Percentiles rank a stretch among this genome's conserved stretches.
phyloP scores from a whole-genome alignment of 2,113 vertebrate genomes.

The Ciconia boyciana region DNA sequence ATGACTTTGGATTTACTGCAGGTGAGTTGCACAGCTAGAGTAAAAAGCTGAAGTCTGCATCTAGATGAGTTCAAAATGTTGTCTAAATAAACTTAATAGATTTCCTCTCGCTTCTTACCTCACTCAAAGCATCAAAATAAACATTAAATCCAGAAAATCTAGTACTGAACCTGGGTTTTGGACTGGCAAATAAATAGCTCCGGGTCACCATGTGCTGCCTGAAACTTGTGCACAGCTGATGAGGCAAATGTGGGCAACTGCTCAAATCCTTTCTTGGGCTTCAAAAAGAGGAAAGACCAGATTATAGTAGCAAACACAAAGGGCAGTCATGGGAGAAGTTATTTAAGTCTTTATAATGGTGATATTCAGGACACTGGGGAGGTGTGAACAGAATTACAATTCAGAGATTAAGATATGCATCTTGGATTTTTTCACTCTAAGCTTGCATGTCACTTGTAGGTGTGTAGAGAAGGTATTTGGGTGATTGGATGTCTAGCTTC shows the following conservation, averaged over 20 bases:
- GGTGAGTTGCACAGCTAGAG: conserved; percentile 67
- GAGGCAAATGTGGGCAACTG: not conserved
- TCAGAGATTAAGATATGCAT: not conserved
- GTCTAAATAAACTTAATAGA: not conserved
- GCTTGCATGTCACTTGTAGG: not conserved
- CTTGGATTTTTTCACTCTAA: not conserved
- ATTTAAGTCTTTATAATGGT: not conserved
- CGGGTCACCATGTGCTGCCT: not conserved
- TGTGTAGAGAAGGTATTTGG: not conserved
- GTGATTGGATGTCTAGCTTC: not conserved
- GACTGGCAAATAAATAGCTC: not conserved
- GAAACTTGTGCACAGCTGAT: not conserved
- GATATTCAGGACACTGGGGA: not conserved
- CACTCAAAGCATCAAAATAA: not conserved
- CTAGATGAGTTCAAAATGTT: not conserved
- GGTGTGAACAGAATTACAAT: not conserved
- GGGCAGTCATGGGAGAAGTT: not conserved
- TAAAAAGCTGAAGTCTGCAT: not conserved
- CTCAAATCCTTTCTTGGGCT: not conserved
- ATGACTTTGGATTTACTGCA: conserved; percentile 92
- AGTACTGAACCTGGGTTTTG: not conserved
- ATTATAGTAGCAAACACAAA: not conserved
- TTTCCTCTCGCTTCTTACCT: not conserved
- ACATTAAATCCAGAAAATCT: not conserved
- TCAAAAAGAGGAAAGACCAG: not conserved